phyloP scores from a whole-genome alignment of 2,113 vertebrate species.

The Pan troglodytes region NHGRI_mPanTro3-v2.1_pri NC_072409.2:222001-222500 shows the following conservation, averaged over 20 bases:
- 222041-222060: not conserved
- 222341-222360: not conserved
- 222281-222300: not conserved
- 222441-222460: too few relatives aligned
- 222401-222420: not conserved
- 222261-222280: not conserved
- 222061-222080: not conserved
- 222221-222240: not conserved
- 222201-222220: not conserved
- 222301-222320: not conserved
- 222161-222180: not conserved
- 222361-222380: not conserved
- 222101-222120: not conserved
- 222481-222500: too few relatives aligned
- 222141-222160: not conserved
- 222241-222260: not conserved
- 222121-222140: not conserved
- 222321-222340: not conserved
- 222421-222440: not conserved
- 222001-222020: not conserved
- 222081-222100: not conserved
- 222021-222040: accelerated
- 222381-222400: too few relatives aligned
- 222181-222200: not conserved
- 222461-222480: not conserved